Conservation (phyloP, 2,113 vertebrate genomes). For the Hyla sarda region DNA sequence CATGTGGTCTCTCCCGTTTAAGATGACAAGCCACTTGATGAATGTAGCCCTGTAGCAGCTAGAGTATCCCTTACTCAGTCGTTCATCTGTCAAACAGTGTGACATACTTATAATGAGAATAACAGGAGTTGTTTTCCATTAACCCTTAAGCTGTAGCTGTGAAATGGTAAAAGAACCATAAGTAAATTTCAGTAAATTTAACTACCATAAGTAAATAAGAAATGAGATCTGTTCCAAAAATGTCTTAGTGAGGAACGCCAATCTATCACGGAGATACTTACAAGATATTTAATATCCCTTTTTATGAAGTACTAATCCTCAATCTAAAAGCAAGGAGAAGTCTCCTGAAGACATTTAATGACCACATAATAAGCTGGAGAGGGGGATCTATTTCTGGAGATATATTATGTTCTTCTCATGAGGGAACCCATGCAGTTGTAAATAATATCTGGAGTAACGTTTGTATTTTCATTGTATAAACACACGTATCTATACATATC, state of each 20-base stretch:
- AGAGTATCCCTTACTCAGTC: conserved; percentile 41
- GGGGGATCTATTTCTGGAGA: not conserved
- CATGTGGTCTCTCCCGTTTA: conserved; percentile 1
- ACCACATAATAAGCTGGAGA: not conserved
- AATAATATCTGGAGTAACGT: too few relatives aligned
- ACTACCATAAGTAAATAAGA: too few relatives aligned
- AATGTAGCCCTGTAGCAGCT: conserved; percentile 15
- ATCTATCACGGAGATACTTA: conserved; percentile 27
- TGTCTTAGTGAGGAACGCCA: not conserved
- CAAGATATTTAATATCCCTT: not conserved
- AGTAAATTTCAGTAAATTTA: too few relatives aligned
- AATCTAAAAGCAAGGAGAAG: not conserved
- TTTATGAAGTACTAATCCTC: conserved; percentile 19
- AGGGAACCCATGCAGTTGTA: not conserved
- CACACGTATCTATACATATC: too few relatives aligned
- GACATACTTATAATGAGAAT: conserved; percentile 33
- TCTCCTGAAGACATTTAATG: not conserved
- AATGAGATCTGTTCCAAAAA: not conserved
- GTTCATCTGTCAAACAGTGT: not conserved
- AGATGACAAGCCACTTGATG: conserved; percentile 13
- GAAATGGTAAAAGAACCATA: not conserved
- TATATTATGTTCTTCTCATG: not conserved
- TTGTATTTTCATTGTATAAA: too few relatives aligned
- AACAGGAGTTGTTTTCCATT: conserved; percentile 9
- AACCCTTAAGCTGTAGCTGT: not conserved